Evolutionary conservation across 2,113 vertebrate species (phyloP).

Genomic region (Petromus typicus): DNA sequence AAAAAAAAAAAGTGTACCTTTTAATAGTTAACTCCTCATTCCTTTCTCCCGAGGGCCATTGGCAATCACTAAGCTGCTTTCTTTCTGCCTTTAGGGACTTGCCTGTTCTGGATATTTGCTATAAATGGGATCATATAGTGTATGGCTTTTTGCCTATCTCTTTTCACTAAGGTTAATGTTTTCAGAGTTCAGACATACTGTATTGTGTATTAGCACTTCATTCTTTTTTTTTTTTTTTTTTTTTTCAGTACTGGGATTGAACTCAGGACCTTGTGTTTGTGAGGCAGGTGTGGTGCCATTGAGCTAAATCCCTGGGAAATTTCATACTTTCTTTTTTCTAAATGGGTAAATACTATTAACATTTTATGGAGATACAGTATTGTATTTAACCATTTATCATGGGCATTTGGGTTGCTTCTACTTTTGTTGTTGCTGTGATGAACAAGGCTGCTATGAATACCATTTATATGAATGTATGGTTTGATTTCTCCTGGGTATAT

Average conservation of each 20-base stretch:
- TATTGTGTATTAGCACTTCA: background rate
- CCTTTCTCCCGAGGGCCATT: background rate
- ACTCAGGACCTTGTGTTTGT: too few relatives aligned
- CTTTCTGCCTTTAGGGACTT: background rate
- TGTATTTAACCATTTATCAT: slow-evolving; percentile 35
- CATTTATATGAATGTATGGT: background rate
- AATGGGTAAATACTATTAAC: background rate
- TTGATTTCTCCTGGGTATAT: slow-evolving; percentile 42
- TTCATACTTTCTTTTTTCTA: background rate
- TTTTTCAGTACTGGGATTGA: too few relatives aligned
- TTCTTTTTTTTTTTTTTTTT: background rate
- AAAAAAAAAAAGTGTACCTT: background rate
- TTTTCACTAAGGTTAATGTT: slow-evolving; percentile 42
- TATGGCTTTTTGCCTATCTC: slow-evolving; percentile 41
- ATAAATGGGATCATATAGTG: background rate
- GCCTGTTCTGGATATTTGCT: background rate
- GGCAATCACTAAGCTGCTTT: background rate
- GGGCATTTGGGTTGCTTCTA: background rate
- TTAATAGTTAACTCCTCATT: background rate
- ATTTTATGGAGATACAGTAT: background rate
- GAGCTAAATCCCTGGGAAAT: too few relatives aligned
- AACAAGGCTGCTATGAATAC: slow-evolving; percentile 9
- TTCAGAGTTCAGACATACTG: background rate
- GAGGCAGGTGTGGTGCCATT: too few relatives aligned
- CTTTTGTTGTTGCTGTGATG: background rate